Evolutionary conservation across 2,113 vertebrate genomes (phyloP), one percentile per base, ranked within the genome.

Genomic region (Puffinus mauretanicus): DNA sequence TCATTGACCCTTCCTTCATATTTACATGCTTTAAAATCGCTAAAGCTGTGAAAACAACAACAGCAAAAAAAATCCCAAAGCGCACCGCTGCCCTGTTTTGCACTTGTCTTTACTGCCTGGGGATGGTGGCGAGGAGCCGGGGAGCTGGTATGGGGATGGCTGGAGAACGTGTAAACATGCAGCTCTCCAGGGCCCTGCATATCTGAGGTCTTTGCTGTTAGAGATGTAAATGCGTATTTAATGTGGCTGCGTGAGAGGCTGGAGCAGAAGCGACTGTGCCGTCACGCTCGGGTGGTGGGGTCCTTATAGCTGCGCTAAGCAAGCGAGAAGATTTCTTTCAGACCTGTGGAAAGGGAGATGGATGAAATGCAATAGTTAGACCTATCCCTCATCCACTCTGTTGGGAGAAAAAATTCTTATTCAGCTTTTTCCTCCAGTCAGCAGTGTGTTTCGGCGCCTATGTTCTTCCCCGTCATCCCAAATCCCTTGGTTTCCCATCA

Each of bases 1-100:
- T 97, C 92, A 81, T 90, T 96, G 92, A 93, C 90, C 84, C 80
- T 96, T 82, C 89, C 77, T 86, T 93, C 72, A 2, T 88, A 92
- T 96, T 94, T 96, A 47, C 52, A 17, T 55, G 26, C 42, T 87
- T 95, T 82, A 65, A 72, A 87, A 61, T 30, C 0, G 3, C 78
- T 82, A 26, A 90, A 93, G 70, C 90, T 49, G 27, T 24, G 87
- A 64, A 91, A 93, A 86, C 83, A 89, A 79, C 57, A 7, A 54
- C 36, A 38, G 8, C 36, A 22, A 42, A 82, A 94, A 32, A 44
- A 85, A 94, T 93, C 92, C 85, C 93, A 34, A 80, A 92, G 94
- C 69, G 10, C 19, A 5, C 29, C 1, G 2, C 61, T 77, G 91
- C 44, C 36, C 62, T 4, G 36, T 30, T 64, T 34, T 69, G 89